These are phyloP conservation scores for Limnephilus rhombicus DNA, from an alignment of 2,888 invertebrate genomes.

Conservation along the genomic window DNA sequence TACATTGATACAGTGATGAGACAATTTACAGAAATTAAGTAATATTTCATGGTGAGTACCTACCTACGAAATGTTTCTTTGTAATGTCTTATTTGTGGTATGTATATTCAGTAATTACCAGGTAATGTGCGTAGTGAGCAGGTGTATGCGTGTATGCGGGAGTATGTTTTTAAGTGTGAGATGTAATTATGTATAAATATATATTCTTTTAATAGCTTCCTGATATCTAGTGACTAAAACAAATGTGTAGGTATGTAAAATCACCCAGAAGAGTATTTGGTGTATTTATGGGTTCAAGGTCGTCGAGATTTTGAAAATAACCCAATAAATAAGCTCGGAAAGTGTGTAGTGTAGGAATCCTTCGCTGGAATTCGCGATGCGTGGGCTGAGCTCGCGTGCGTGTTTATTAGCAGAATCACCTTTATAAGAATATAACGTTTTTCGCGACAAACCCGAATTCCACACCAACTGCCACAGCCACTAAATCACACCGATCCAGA, in stretches of 20 bases:
- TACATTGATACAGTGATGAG: too few relatives aligned
- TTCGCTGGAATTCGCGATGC: background rate
- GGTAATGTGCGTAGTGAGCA: too few relatives aligned
- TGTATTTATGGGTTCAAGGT: slow-evolving; percentile 22
- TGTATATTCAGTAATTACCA: too few relatives aligned
- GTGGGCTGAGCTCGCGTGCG: background rate
- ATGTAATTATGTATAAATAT: too few relatives aligned
- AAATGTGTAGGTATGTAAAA: background rate
- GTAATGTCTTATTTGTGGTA: too few relatives aligned
- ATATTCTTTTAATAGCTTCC: too few relatives aligned
- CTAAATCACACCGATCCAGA: background rate
- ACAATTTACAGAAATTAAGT: too few relatives aligned
- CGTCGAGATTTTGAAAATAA: background rate
- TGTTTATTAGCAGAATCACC: slow-evolving; percentile 11
- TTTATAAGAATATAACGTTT: slow-evolving; percentile 9
- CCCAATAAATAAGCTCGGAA: background rate
- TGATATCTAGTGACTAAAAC: background rate
- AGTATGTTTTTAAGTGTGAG: too few relatives aligned
- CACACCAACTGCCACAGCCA: background rate
- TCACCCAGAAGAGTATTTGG: background rate
- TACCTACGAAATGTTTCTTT: too few relatives aligned
- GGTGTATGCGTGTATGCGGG: too few relatives aligned
- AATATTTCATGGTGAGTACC: too few relatives aligned
- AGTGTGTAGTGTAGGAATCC: background rate
- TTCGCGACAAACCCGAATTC: background rate